These are phyloP conservation scores for Idaea aversata DNA, from an alignment of 2,888 invertebrate genomes.

Conservation along the genomic window DNA sequence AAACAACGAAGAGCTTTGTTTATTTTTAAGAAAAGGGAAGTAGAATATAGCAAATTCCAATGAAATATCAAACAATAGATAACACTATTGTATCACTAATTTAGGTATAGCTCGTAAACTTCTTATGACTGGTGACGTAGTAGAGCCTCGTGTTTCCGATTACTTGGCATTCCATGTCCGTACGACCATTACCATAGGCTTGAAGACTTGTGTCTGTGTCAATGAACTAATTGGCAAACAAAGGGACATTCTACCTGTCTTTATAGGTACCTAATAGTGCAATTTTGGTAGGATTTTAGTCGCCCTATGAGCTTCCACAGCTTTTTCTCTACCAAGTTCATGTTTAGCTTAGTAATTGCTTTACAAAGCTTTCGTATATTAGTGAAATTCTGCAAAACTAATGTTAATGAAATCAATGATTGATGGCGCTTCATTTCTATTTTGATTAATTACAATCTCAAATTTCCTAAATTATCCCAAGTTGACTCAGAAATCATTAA, in stretches of 20 bases:
- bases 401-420: too few species aligned
- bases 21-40: not conserved
- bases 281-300: not conserved
- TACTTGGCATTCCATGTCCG: constrained; percentile 41
- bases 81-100: not conserved
- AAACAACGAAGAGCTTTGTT: not conserved
- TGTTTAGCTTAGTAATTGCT: too few species aligned
- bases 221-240: constrained; percentile 70
- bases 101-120: not conserved
- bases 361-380: too few species aligned
- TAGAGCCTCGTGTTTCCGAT: constrained; percentile 30
- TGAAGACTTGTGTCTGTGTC: constrained; percentile 45
- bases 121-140: not conserved
- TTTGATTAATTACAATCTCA: too few species aligned
- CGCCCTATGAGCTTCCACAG: too few species aligned
- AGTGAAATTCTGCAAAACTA: too few species aligned
- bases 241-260: constrained; percentile 25
- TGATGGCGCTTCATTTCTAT: too few species aligned
- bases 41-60: not conserved
- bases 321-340: too few species aligned
- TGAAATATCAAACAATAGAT: not conserved
- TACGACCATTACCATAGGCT: constrained; percentile 47
- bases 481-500: too few species aligned
- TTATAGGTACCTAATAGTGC: not conserved
- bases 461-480: too few species aligned